Evolutionary conservation across 2,888 invertebrate species (phyloP), one percentile per base, ranked within the genome.

Genomic region (Tortrix viridana): DNA sequence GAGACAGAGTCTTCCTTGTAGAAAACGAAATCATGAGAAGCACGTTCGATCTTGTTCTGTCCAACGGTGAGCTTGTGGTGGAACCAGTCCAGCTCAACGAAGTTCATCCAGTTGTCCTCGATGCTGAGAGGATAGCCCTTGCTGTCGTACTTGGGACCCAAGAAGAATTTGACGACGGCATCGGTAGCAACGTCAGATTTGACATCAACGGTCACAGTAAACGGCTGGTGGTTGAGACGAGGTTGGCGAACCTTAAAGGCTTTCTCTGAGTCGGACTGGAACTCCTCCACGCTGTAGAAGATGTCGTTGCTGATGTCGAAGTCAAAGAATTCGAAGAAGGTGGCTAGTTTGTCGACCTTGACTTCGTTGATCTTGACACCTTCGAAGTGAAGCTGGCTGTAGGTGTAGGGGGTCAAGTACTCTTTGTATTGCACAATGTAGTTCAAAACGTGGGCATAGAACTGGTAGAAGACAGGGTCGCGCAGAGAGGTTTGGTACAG

Each of bases 1-100:
- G 95, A 93, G 63, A 94, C 89, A 32, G 93, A 93, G 73, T 96
- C 96, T 57, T 94, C 91, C 63, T 91, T 91, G 76, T 90, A 94
- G 84, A 93, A 93, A 71, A 86, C 86, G 81, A 94, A 95, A 14
- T 96, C 94, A 43, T 92, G 86, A 57, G 95, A 95, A 74, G 88
- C 93, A 56, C 96, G 94, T 55, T 88, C 89, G 70, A 97, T 91
- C 66, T 92, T 86, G 81, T 95, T 96, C 62, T 92, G 81, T 32
- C 96, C 96, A 65, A 92, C 79, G 7, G 81, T 85, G 67, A 96
- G 85, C 59, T 93, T 91, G 70, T 93, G 89, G 38, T 89, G 77
- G 82, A 94, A 93, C 65, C 55, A 61, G 63, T 74, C 74, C 18
- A 74, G 52, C 55, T 70, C 70, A 20, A 71, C 49, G 68, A 73